A percentile compares a stretch with the other conserved stretches of the same genome.
These are phyloP conservation scores for Cephalopachus bancanus DNA, from an alignment of 2,797 vertebrate genomes.

Conservation along the genomic window DNA sequence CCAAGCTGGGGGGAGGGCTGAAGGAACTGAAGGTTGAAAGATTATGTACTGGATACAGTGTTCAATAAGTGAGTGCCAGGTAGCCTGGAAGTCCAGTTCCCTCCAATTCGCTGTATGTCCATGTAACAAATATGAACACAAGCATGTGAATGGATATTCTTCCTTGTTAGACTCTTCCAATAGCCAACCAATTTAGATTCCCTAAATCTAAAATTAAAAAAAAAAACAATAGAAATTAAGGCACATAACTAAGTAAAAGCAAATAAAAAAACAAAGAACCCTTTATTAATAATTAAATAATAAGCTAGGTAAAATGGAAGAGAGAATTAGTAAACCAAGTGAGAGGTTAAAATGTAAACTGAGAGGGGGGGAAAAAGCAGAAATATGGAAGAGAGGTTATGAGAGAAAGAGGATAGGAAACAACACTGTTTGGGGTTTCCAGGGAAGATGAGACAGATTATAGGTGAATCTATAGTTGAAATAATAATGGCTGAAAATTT, in stretches of 20 bases:
- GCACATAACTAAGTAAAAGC: not conserved
- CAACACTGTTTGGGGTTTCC: not conserved
- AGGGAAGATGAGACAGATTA: not conserved
- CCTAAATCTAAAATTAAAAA: too few species aligned
- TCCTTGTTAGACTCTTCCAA: not conserved
- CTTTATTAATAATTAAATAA: not conserved
- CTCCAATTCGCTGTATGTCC: too few species aligned
- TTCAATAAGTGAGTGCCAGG: too few species aligned
- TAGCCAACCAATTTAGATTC: not conserved
- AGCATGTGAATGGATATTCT: not conserved
- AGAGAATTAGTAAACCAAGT: constrained; percentile 6
- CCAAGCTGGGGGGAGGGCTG: too few species aligned
- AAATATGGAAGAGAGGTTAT: not conserved
- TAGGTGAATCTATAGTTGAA: not conserved
- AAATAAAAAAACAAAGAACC: not conserved
- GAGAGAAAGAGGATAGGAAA: not conserved
- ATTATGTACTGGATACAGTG: too few species aligned
- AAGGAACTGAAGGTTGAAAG: too few species aligned
- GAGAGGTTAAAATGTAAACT: not conserved
- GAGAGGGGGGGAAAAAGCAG: not conserved
- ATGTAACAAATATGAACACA: not conserved
- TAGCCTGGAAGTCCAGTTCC: too few species aligned
- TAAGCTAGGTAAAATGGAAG: not conserved
- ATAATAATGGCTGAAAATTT: not conserved
- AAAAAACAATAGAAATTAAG: too few species aligned